phyloP scores from a whole-genome alignment of 2,888 invertebrate species.

The Erannis defoliaria region DNA sequence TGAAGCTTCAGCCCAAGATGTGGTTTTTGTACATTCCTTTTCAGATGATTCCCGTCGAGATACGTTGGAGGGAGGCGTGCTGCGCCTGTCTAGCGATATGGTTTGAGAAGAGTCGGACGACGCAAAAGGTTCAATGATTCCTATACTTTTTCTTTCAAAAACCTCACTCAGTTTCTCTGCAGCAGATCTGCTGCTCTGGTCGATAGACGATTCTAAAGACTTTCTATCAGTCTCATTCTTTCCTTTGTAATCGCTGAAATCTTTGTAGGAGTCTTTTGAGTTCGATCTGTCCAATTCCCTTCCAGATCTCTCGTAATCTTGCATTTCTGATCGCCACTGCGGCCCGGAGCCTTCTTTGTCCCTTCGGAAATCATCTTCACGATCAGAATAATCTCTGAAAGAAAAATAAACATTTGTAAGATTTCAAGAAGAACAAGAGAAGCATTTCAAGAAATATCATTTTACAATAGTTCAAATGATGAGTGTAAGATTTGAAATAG shows the following conservation, averaged over 20 bases:
- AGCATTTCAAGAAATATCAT: too few species aligned
- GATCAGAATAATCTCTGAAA: slow-evolving; percentile 81
- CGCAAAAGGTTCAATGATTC: slow-evolving; percentile 69
- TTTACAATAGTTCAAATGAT: too few species aligned
- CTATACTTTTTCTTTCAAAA: slow-evolving; percentile 81
- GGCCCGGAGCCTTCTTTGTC: slow-evolving; percentile 78
- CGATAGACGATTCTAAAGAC: slow-evolving; percentile 66
- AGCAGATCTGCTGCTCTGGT: slow-evolving; percentile 75
- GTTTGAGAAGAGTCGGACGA: slow-evolving; percentile 64
- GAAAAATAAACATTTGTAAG: slow-evolving; percentile 33
- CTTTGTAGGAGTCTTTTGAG: slow-evolving; percentile 84
- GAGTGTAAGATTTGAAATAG: too few species aligned
- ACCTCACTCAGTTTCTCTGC: slow-evolving; percentile 82
- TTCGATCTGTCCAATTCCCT: slow-evolving; percentile 80
- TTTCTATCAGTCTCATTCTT: slow-evolving; percentile 83
- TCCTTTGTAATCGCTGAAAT: slow-evolving; percentile 80
- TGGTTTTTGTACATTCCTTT: slow-evolving; percentile 60
- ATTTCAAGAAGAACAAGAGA: slow-evolving; percentile 2
- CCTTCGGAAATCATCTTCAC: slow-evolving; percentile 80
- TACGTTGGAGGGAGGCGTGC: slow-evolving; percentile 69
- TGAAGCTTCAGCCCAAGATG: slow-evolving; percentile 82
- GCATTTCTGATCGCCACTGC: slow-evolving; percentile 83
- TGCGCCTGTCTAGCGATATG: slow-evolving; percentile 82
- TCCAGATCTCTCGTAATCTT: slow-evolving; percentile 78
- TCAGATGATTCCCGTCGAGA: slow-evolving; percentile 80